Conservation (phyloP, 2,888 invertebrate species). For the Sisyra nigra region DNA sequence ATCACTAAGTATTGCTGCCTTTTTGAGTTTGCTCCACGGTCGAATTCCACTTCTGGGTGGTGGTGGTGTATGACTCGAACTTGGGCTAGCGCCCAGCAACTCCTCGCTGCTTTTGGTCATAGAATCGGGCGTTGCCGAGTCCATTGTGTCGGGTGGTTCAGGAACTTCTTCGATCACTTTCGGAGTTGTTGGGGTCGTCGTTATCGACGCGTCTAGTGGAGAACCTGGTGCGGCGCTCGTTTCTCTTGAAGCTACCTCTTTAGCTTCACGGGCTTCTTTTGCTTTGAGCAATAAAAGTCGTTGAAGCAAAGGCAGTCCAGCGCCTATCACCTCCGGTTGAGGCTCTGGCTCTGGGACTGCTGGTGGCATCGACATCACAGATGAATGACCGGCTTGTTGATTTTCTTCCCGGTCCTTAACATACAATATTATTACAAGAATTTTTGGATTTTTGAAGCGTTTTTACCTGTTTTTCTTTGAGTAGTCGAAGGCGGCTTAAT, state of each 20-base stretch:
- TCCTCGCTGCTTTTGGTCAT: conserved; percentile 9
- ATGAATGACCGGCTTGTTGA: conserved; percentile 19
- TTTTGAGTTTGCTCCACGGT: conserved; percentile 64
- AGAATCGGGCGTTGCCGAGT: conserved; percentile 15
- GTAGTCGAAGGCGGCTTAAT: conserved; percentile 55
- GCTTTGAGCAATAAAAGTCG: conserved; percentile 58
- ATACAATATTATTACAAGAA: conserved; percentile 3
- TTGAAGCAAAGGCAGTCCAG: conserved; percentile 57
- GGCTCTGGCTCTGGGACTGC: conserved; percentile 27
- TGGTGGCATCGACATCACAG: conserved; percentile 22
- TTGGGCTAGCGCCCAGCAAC: conserved; percentile 7
- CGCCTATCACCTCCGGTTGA: conserved; percentile 44
- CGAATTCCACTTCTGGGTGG: conserved; percentile 17
- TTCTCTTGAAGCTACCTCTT: conserved; percentile 13
- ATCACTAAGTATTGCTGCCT: conserved; percentile 46
- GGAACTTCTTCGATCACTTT: conserved; percentile 17
- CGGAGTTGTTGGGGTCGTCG: conserved; percentile 16
- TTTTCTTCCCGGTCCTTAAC: conserved; percentile 35
- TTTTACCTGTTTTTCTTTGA: conserved; percentile 81
- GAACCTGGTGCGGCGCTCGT: not conserved
- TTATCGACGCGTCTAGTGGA: conserved; percentile 14
- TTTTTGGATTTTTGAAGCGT: too few relatives aligned
- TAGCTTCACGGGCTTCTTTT: conserved; percentile 44
- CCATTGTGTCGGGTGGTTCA: conserved; percentile 16
- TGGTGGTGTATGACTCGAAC: conserved; percentile 13